Evolutionary conservation across 2,797 vertebrate genomes (phyloP).

Genomic region (Oryzias dopingdopingensis): DNA sequence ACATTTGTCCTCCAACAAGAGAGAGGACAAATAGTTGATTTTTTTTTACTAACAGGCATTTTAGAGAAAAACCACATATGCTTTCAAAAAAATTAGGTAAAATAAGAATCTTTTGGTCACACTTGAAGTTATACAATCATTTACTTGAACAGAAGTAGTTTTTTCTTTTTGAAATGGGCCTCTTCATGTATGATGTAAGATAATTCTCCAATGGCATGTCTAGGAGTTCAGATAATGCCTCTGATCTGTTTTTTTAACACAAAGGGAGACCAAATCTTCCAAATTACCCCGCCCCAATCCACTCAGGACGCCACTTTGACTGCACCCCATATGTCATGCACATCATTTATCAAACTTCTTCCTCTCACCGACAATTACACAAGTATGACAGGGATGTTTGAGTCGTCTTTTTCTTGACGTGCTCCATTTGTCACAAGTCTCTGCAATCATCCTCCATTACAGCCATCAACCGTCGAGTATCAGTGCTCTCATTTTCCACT

Average conservation of each 20-base stretch:
- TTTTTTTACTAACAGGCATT: too few species aligned
- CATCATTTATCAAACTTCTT: constrained; percentile 55
- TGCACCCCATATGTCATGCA: constrained; percentile 49
- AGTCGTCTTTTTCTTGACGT: constrained; percentile 32
- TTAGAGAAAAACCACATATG: too few species aligned
- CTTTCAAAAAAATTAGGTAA: too few species aligned
- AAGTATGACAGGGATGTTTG: constrained; percentile 58
- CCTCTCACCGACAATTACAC: constrained; percentile 49
- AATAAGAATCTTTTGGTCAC: too few species aligned
- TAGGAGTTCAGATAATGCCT: constrained; percentile 65
- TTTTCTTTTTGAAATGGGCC: constrained; percentile 8
- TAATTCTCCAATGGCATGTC: constrained; percentile 62
- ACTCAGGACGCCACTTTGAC: constrained; percentile 53
- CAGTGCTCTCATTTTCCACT: constrained; percentile 2
- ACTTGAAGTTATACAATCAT: constrained; percentile 29
- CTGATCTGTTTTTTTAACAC: constrained; percentile 68
- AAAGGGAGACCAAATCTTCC: constrained; percentile 52
- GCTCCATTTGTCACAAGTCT: constrained; percentile 42
- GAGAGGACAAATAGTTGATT: too few species aligned
- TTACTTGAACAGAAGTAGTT: constrained; percentile 12
- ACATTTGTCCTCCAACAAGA: constrained; percentile 25
- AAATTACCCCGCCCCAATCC: constrained; percentile 27
- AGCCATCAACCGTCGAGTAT: constrained; percentile 7
- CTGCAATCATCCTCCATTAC: constrained; percentile 32
- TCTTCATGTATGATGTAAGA: constrained; percentile 54